A percentile compares a stretch with the other conserved stretches of the same genome.
Evolutionary conservation across 2,113 vertebrate genomes (phyloP).

Genomic region (Falcunculus frontatus): DNA sequence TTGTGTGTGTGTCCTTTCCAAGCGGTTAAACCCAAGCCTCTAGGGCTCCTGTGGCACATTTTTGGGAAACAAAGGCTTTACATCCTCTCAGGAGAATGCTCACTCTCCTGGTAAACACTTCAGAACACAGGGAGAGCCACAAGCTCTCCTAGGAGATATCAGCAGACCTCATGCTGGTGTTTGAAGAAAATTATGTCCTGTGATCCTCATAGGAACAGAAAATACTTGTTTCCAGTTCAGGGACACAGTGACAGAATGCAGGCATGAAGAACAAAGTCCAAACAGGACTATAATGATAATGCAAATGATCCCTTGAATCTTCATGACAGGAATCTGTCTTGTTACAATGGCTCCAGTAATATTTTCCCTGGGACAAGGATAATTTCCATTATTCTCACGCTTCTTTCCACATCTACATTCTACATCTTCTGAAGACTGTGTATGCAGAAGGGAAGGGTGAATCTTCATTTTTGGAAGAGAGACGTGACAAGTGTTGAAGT

Average conservation of each 20-base stretch:
- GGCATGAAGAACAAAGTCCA: neutral
- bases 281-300: rapidly evolving
- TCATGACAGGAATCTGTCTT: neutral
- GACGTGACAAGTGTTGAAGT: neutral
- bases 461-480: neutral
- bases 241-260: neutral
- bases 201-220: neutral
- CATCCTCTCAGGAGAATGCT: neutral
- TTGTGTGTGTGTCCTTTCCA: neutral
- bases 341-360: neutral
- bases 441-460: rapidly evolving
- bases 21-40: neutral
- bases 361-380: neutral
- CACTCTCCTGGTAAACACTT: neutral
- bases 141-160: neutral
- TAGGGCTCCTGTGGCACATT: neutral
- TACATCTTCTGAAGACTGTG: neutral
- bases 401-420: neutral
- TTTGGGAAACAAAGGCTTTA: neutral
- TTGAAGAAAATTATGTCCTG: neutral
- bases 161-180: neutral
- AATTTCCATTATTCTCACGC: neutral
- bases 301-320: neutral
- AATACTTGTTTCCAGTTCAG: neutral
- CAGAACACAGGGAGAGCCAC: neutral